Base-by-base conservation (phyloP, 1,140 invertebrate species). In the Drosophila murphyi region DNA sequence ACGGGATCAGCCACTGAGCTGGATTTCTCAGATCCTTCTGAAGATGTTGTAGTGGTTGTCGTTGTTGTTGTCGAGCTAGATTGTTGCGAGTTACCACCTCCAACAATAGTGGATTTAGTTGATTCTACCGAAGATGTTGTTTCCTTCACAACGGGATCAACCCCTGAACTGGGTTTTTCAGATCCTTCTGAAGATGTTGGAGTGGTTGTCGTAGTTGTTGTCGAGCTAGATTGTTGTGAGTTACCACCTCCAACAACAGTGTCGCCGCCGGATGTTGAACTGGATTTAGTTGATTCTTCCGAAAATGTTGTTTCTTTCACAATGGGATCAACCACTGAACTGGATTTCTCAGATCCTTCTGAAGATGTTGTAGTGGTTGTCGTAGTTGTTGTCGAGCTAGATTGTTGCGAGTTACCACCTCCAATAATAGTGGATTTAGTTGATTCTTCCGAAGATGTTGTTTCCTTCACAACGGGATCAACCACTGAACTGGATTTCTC, bases 1-100 rank as follows among this genome's bases (percentile, higher is more conserved):
- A 10, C 5, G 0, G 35, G 35, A 7, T 48, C 50, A 8, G 10
- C 67, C 8, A 5, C 12, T 52, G 35, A 28, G 2, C 0, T 41
- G 3, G 32, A 2, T 12, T 45, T 3, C n/a, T 34, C 34, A 34
- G 34, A 34, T 2, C 5, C 34, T 34, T 34, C 34, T 0, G 34
- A 34, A 20, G 20, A 20, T 20, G 20, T 20, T 0, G 20, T 20
- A 20, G 20, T 20, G 34, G 34, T 34, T 34, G 34, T 34, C 34
- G 34, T 47, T 0, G 37, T 64, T 10, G 70, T 60, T 3, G 55
- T 32, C 3, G 60, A 52, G 20, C 52, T 43, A 28, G 69, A 59
- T 1, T 72, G 60, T 37, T 41, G 37, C 0, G 43, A 34, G 34
- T 2, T 39, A n/a, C 41, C 51, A 28, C 12, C 31, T 2, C 31